Base-by-base conservation (phyloP, 2,113 vertebrate species). In the Ifrita kowaldi region DNA sequence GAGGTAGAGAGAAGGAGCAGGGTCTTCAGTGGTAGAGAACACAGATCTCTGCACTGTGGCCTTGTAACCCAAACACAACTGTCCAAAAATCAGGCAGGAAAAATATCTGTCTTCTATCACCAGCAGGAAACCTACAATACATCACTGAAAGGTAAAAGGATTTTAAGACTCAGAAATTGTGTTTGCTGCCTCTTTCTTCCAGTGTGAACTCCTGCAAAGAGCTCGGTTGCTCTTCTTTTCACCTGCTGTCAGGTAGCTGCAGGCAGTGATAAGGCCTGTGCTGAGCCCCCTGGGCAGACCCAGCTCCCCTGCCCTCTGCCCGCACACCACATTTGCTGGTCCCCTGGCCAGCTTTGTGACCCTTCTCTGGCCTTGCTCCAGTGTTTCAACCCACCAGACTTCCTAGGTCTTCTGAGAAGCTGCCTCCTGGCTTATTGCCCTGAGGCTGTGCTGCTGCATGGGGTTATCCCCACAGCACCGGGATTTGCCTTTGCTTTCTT, bases 301-400 rank as follows among this genome's bases (percentile, higher is more conserved):
- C 35, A 50, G 16, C 13, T 57, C 41, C 35, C 56, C 19, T 17
- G 21, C 16, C 23, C 11, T 65, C 35, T 78, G 16, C 21, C 30
- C 6, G 3, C n/a, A 13, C 3, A 1, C 26, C 5, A 8, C 10
- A 10, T 35, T n/a, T 1, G 0, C 49, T 35, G 71, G 13, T 16
- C 7, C 32, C 30, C 28, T 6, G 9, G 22, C n/a, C 75, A 46
- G 12, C 23, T 20, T 52, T 30, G 33, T 21, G 35, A 65, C 37
- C 15, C 20, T 59, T 7, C 37, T 5, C 44, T 69, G 68, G n/a
- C 11, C 57, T 80, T 76, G 16, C 27, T 62, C 44, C 47, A 26
- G 9, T 11, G 28, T n/a, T 27, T 42, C 64, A 74, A 20, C 16
- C 7, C 78, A 19, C 11, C 27, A n/a, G 10, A 9, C 33, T 83